Percentiles rank a stretch among this genome's conserved stretches.
phyloP scores from a whole-genome alignment of 1,140 invertebrate genomes.

The Penaeus chinensis region DNA sequence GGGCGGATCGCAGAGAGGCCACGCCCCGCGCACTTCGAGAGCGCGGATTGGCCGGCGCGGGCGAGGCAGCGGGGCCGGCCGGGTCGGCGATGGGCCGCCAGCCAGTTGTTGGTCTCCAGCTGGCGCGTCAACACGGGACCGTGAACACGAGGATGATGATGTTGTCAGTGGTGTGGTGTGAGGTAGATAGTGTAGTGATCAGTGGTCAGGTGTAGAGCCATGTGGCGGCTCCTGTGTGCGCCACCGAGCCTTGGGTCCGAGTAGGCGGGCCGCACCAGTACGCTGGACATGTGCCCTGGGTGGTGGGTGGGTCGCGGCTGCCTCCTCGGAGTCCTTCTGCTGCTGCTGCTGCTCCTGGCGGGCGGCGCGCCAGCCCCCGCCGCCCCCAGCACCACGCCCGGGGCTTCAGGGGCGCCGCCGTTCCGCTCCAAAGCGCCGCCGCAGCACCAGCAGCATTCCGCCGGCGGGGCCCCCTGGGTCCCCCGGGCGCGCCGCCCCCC shows the following conservation, averaged over 20 bases:
- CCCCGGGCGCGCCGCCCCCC: slow-evolving; percentile 44
- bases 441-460: slow-evolving; percentile 37
- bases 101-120: slow-evolving; percentile 54
- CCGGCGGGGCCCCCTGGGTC: slow-evolving; percentile 40
- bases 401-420: slow-evolving; percentile 45
- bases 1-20: not conserved
- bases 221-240: slow-evolving; percentile 49
- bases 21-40: slow-evolving; percentile 35
- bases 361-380: not conserved
- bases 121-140: slow-evolving; percentile 47
- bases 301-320: slow-evolving; percentile 58
- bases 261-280: slow-evolving; percentile 49
- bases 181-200: slow-evolving; percentile 33
- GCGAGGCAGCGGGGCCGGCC: slow-evolving; percentile 6
- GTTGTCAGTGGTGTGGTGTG: slow-evolving; percentile 34
- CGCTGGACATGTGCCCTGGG: slow-evolving; percentile 60
- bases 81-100: slow-evolving; percentile 12
- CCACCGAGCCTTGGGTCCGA: slow-evolving; percentile 54
- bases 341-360: slow-evolving; percentile 23
- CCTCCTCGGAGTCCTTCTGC: slow-evolving; percentile 50
- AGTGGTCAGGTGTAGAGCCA: slow-evolving; percentile 45
- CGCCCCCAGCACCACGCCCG: slow-evolving; percentile 32
- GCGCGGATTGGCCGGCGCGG: slow-evolving; percentile 43
- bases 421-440: slow-evolving; percentile 28
- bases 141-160: slow-evolving; percentile 26